These are phyloP conservation scores for Hypselothyrea guttata DNA, from an alignment of 2,888 invertebrate genomes.

Conservation along the genomic window DNA sequence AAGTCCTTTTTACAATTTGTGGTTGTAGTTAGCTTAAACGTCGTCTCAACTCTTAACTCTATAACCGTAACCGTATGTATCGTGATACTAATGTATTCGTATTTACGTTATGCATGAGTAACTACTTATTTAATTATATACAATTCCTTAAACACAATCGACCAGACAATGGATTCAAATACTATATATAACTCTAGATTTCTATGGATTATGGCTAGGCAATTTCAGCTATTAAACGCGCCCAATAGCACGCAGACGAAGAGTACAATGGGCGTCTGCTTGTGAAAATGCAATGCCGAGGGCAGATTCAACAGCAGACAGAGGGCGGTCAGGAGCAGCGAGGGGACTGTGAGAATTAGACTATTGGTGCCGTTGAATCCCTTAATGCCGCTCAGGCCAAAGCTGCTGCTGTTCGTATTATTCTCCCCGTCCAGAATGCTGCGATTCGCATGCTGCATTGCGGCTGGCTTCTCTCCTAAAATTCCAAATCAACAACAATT, in stretches of 20 bases:
- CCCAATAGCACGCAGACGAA: conserved; percentile 38
- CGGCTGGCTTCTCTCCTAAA: conserved; percentile 82
- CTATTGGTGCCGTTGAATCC: conserved; percentile 54
- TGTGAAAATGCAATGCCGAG: conserved; percentile 28
- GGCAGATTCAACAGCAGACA: conserved; percentile 44
- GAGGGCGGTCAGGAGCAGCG: conserved; percentile 41
- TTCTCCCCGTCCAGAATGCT: conserved; percentile 79
- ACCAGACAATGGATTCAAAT: conserved; percentile 46
- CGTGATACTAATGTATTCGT: conserved; percentile 48
- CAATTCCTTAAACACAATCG: conserved; percentile 56
- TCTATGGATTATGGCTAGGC: conserved; percentile 9
- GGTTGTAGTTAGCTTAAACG: conserved; percentile 30
- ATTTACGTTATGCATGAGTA: conserved; percentile 23
- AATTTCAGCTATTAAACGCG: conserved; percentile 60
- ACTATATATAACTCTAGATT: conserved; percentile 27
- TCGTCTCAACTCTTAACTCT: conserved; percentile 42
- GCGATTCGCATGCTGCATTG: conserved; percentile 82
- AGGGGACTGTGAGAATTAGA: conserved; percentile 26
- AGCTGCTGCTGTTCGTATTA: conserved; percentile 63
- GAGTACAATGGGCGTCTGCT: conserved; percentile 37
- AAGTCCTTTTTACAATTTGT: conserved; percentile 67
- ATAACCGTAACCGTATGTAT: conserved; percentile 19
- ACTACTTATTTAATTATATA: conserved; percentile 48
- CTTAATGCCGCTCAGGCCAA: conserved; percentile 56
- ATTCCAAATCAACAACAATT: too few species aligned